Percentiles rank a stretch among this genome's conserved stretches.
Conservation (phyloP, 2,888 invertebrate genomes). For the Leptinotarsa peninsularis region DNA sequence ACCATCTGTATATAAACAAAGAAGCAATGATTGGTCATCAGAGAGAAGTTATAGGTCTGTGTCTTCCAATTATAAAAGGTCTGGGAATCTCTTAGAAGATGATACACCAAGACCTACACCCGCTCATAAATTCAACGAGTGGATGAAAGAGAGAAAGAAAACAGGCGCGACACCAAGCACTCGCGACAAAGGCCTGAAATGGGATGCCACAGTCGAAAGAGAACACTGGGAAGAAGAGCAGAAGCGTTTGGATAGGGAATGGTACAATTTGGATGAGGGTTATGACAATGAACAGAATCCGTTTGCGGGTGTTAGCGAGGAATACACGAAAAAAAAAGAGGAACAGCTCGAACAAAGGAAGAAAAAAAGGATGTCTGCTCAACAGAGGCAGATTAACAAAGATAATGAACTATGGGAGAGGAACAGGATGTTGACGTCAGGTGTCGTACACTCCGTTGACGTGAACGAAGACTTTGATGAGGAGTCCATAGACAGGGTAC, state of each 20-base stretch:
- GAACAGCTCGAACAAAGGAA: constrained; percentile 90
- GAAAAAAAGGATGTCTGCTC: constrained; percentile 93
- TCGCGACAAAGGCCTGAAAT: constrained; percentile 69
- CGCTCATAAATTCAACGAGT: constrained; percentile 84
- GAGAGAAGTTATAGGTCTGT: constrained; percentile 55
- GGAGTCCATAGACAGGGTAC: constrained; percentile 93
- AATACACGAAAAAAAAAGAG: constrained; percentile 93
- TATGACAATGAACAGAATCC: constrained; percentile 93
- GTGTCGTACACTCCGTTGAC: constrained; percentile 88
- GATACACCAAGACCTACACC: constrained; percentile 89
- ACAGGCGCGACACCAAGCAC: constrained; percentile 75
- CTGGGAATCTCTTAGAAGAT: constrained; percentile 65
- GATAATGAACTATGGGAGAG: constrained; percentile 99
- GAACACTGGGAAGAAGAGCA: constrained; percentile 93
- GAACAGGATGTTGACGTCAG: constrained; percentile 95
- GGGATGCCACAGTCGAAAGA: constrained; percentile 78
- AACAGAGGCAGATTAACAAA: constrained; percentile 95
- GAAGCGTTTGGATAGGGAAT: constrained; percentile 90
- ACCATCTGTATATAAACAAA: constrained; percentile 71
- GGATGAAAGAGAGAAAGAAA: constrained; percentile 77
- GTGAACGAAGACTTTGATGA: constrained; percentile 95
- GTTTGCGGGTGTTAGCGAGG: constrained; percentile 88
- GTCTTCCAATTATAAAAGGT: constrained; percentile 64
- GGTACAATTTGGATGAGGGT: constrained; percentile 97
- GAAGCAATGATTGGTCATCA: constrained; percentile 62